phyloP scores from a whole-genome alignment of 2,888 invertebrate species.

The Slavum lentiscoides region DNA sequence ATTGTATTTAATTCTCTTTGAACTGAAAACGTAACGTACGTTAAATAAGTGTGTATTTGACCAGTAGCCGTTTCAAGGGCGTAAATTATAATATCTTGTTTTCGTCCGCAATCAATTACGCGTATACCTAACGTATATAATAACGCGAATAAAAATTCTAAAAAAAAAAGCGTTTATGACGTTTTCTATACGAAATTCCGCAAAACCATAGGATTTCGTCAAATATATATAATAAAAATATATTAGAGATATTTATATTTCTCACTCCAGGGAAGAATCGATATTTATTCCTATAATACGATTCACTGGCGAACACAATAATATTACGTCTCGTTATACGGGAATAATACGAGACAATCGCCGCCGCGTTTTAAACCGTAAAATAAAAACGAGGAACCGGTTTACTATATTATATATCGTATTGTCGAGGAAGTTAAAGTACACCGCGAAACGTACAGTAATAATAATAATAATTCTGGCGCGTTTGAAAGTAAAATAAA shows the following conservation, averaged over 20 bases:
- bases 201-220: too few species aligned
- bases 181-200: too few species aligned
- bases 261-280: too few species aligned
- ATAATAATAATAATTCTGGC: neutral
- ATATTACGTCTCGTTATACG: too few species aligned
- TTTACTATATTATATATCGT: neutral
- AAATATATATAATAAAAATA: too few species aligned
- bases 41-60: neutral
- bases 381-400: conserved; percentile 23
- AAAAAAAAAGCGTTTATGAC: too few species aligned
- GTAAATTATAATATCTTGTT: neutral
- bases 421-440: conserved; percentile 33
- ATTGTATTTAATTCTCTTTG: neutral
- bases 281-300: too few species aligned
- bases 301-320: too few species aligned
- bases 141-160: too few species aligned
- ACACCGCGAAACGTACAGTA: neutral
- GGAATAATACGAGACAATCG: neutral
- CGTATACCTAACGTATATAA: neutral
- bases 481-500: conserved; percentile 45
- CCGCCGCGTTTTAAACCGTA: neutral
- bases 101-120: neutral
- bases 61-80: neutral
- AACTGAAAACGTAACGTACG: neutral
- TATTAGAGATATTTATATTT: too few species aligned